A percentile compares a stretch with the other conserved stretches of the same genome.
Conservation (phyloP, 2,888 invertebrate species). For the Emmelina monodactyla region DNA sequence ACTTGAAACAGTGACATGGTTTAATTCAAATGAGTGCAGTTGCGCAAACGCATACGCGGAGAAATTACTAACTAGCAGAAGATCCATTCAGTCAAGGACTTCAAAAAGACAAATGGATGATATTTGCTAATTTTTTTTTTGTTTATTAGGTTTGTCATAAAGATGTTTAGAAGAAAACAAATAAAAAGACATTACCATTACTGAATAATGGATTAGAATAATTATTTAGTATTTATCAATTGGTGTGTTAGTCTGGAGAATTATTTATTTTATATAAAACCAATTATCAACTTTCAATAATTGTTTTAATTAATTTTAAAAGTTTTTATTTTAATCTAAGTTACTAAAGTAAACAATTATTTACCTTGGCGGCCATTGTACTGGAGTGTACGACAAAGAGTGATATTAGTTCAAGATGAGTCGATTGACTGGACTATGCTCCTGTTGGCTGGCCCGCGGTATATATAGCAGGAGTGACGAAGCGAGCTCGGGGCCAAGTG, state of each 20-base stretch:
- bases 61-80: slow-evolving; percentile 52
- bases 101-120: too few species aligned
- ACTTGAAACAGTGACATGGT: slow-evolving; percentile 61
- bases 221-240: too few species aligned
- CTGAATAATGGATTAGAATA: too few species aligned
- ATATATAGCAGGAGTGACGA: slow-evolving; percentile 34
- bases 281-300: too few species aligned
- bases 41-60: slow-evolving; percentile 44
- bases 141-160: too few species aligned
- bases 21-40: slow-evolving; percentile 40
- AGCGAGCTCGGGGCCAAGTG: slow-evolving; percentile 33
- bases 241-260: too few species aligned
- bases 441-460: slow-evolving; percentile 31
- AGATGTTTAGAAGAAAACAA: too few species aligned
- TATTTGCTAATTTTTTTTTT: too few species aligned
- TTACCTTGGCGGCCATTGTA: slow-evolving; percentile 4
- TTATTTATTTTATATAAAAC: too few species aligned
- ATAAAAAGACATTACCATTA: too few species aligned
- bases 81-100: slow-evolving; percentile 54
- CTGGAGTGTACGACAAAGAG: background rate
- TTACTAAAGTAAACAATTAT: slow-evolving; percentile 4
- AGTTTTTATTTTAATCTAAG: too few species aligned
- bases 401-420: slow-evolving; percentile 9
- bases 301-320: too few species aligned
- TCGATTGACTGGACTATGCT: slow-evolving; percentile 45